A percentile compares a stretch with the other conserved stretches of the same genome.
These are phyloP conservation scores for Synergus umbraculus DNA, from an alignment of 2,888 invertebrate species.

Conservation along the genomic window DNA sequence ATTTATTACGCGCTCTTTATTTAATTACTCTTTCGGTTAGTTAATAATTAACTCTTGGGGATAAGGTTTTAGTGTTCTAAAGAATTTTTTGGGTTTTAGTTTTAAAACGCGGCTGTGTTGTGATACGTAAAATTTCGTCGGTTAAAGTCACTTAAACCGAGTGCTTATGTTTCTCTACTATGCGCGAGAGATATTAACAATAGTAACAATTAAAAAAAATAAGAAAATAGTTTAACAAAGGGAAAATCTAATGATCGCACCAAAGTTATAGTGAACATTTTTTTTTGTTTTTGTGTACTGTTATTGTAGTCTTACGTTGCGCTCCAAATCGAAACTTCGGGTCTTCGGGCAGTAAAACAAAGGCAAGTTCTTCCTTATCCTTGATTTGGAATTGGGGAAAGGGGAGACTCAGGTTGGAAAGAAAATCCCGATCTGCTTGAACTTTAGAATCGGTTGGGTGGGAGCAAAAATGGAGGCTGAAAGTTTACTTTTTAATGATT, in stretches of 20 bases:
- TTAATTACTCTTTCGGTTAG: not conserved
- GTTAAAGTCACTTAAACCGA: not conserved
- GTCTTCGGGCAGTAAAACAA: conserved; percentile 48
- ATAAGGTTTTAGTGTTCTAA: not conserved
- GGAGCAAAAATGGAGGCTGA: not conserved
- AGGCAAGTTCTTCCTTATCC: conserved; percentile 49
- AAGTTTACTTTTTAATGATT: not conserved
- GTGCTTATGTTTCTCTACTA: conserved; percentile 40
- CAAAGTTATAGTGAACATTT: conserved; percentile 30
- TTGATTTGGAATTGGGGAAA: conserved; percentile 7
- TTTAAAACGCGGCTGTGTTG: conserved; percentile 32
- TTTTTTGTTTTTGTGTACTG: conserved; percentile 17
- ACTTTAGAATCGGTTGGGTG: conserved; percentile 25
- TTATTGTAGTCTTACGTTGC: not conserved
- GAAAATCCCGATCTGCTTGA: conserved; percentile 7
- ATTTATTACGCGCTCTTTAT: not conserved
- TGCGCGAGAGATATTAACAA: conserved; percentile 7
- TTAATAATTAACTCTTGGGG: not conserved
- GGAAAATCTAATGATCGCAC: conserved; percentile 1
- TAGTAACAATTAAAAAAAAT: conserved; percentile 2
- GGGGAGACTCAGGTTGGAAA: not conserved
- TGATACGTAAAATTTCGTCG: conserved; percentile 17
- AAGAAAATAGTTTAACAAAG: conserved; percentile 12
- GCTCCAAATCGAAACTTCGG: conserved; percentile 22
- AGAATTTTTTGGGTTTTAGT: not conserved